These are phyloP conservation scores for Anguilla marmorata DNA, from an alignment of 2,797 vertebrate genomes.

Conservation along the genomic window DNA sequence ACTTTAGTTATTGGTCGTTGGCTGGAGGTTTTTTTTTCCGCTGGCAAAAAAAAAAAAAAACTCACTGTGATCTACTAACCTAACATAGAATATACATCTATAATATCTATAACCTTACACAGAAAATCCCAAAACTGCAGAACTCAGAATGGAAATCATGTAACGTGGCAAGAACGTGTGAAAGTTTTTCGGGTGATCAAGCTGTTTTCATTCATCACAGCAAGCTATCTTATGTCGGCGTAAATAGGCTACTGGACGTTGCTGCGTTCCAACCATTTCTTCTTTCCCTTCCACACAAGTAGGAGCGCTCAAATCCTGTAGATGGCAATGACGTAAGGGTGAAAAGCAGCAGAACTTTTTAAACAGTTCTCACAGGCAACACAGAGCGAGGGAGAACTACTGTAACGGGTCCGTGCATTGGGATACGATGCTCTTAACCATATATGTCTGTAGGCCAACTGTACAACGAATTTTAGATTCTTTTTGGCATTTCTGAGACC, in stretches of 20 bases:
- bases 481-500: not conserved
- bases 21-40: too few relatives aligned
- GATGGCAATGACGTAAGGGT: constrained; percentile 29
- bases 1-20: too few relatives aligned
- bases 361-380: not conserved
- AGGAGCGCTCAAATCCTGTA: constrained; percentile 15
- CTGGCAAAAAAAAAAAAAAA: too few relatives aligned
- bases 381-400: not conserved
- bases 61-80: not conserved
- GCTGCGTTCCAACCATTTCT: not conserved
- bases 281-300: not conserved
- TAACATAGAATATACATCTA: not conserved
- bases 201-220: not conserved
- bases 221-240: not conserved
- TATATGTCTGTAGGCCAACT: not conserved
- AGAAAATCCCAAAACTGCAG: not conserved
- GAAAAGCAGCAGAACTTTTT: constrained; percentile 23
- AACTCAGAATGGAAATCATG: not conserved
- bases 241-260: not conserved
- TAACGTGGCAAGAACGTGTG: constrained; percentile 11
- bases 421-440: not conserved
- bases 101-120: not conserved
- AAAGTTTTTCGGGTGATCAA: not conserved
- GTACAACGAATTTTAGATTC: not conserved
- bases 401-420: not conserved